Conservation (phyloP, 2,888 invertebrate species). For the Onthophagus sagittarius region DNA sequence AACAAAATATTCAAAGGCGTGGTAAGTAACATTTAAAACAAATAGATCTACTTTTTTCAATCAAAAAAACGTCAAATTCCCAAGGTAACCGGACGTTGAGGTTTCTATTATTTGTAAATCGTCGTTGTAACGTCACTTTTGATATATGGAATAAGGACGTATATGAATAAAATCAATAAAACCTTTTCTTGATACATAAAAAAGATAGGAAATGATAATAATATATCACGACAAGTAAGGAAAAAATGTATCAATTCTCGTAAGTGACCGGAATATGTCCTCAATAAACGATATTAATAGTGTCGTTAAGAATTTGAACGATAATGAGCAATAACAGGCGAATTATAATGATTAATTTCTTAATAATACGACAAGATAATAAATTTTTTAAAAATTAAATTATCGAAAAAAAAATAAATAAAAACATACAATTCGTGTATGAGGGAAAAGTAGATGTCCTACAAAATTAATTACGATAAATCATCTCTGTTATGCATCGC, state of each 20-base stretch:
- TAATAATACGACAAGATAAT: background rate
- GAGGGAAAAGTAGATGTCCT: background rate
- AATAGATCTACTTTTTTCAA: background rate
- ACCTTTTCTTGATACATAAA: no score
- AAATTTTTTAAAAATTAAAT: no score
- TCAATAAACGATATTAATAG: no score
- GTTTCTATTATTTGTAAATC: background rate
- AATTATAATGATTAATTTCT: background rate
- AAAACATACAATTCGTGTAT: background rate
- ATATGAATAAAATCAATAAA: background rate
- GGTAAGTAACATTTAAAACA: background rate
- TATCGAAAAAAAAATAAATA: background rate
- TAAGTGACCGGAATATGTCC: no score
- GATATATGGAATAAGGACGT: background rate
- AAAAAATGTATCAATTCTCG: no score
- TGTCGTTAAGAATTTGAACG: background rate
- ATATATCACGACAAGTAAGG: no score
- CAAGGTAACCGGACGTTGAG: background rate
- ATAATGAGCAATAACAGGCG: background rate
- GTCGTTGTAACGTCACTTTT: background rate
- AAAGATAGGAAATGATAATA: no score
- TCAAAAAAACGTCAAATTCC: background rate
- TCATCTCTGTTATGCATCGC: background rate
- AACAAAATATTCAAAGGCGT: background rate
- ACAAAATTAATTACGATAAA: background rate